Percentiles rank a stretch among this genome's conserved stretches.
Evolutionary conservation across 1,140 invertebrate species (phyloP).

Genomic region (Lethrus apterus): DNA sequence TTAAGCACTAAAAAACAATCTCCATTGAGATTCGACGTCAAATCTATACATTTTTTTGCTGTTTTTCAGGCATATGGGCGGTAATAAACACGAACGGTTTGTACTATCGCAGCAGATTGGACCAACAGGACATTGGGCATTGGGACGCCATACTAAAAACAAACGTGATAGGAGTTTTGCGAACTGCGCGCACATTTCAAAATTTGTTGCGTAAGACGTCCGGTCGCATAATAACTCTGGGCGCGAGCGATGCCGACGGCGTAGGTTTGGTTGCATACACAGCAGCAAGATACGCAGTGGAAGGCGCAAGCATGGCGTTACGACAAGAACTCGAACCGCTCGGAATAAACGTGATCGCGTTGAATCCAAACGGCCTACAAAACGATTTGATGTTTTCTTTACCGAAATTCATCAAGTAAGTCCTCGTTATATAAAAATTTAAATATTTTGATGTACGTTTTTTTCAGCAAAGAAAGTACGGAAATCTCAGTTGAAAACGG

Average conservation of each 20-base stretch:
- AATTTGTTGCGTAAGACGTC: constrained; percentile 54
- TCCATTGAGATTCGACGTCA: no score
- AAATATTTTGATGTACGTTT: not conserved
- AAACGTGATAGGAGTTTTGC: constrained; percentile 67
- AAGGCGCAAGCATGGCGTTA: constrained; percentile 63
- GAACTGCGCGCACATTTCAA: constrained; percentile 66
- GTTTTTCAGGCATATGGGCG: constrained; percentile 65
- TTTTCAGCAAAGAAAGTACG: constrained; percentile 26
- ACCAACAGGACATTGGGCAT: constrained; percentile 62
- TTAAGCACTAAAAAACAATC: no score
- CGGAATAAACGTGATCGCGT: constrained; percentile 64
- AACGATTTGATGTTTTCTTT: constrained; percentile 53
- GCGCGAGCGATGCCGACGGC: constrained; percentile 37
- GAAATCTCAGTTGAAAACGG: constrained; percentile 32
- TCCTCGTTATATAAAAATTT: constrained; percentile 2
- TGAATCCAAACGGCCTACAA: constrained; percentile 62
- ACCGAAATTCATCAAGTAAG: constrained; percentile 49
- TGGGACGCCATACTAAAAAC: constrained; percentile 71
- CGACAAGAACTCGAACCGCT: constrained; percentile 58
- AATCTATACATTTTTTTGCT: constrained; percentile 25
- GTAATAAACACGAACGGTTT: constrained; percentile 73
- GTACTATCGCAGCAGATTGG: constrained; percentile 58
- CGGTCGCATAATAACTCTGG: constrained; percentile 55
- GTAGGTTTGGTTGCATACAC: constrained; percentile 33
- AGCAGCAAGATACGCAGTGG: constrained; percentile 55